phyloP scores from a whole-genome alignment of 2,888 invertebrate genomes.

The Philopedon plagiatum region DNA sequence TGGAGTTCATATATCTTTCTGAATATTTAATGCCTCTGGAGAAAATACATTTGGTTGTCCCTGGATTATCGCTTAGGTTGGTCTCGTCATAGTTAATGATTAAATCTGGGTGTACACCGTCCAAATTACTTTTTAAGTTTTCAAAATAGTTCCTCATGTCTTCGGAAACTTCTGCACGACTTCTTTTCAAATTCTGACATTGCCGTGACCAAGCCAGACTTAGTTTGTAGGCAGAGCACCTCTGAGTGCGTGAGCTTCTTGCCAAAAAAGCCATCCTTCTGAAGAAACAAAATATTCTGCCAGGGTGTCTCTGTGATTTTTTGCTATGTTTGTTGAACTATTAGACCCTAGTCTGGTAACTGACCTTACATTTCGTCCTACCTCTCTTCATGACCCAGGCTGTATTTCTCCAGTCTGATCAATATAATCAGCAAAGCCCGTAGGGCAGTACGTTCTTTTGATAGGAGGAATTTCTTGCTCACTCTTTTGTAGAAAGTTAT shows the following conservation, averaged over 20 bases:
- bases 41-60: constrained; percentile 34
- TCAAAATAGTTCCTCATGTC: background rate
- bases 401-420: no score
- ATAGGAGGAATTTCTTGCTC: constrained; percentile 30
- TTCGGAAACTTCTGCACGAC: background rate
- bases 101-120: background rate
- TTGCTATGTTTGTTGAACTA: no score
- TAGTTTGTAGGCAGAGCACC: no score
- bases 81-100: constrained; percentile 46
- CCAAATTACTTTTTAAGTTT: background rate
- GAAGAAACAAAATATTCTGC: no score
- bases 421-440: no score
- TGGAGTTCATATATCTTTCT: constrained; percentile 41
- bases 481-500: constrained; percentile 48
- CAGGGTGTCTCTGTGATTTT: no score
- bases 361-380: no score
- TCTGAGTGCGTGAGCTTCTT: no score
- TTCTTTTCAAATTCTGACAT: constrained; percentile 7
- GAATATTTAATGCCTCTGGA: constrained; percentile 36
- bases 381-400: no score
- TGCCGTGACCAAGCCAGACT: no score
- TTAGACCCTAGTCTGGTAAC: no score
- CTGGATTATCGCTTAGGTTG: constrained; percentile 39
- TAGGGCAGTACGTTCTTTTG: background rate
- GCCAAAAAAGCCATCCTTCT: no score